Evolutionary conservation across 2,797 vertebrate genomes (phyloP).

Genomic region (Myotis findleyi): DNA sequence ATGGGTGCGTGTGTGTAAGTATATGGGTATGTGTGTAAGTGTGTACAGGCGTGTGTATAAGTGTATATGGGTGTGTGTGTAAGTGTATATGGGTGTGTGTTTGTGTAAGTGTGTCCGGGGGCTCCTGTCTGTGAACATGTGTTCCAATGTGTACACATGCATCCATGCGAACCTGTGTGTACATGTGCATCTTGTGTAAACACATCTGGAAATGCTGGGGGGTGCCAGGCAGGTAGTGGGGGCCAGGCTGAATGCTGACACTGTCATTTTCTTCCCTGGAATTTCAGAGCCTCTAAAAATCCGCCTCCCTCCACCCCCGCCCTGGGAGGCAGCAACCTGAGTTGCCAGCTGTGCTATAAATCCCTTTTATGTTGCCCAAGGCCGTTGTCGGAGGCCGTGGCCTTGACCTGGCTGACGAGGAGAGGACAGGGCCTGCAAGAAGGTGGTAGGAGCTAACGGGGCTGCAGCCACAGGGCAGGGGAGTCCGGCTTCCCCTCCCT

Average conservation of each 20-base stretch:
- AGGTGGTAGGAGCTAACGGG: not conserved
- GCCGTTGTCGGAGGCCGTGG: not conserved
- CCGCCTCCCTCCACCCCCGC: too few relatives aligned
- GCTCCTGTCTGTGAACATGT: not conserved
- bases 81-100: not conserved
- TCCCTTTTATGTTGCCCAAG: not conserved
- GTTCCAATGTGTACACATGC: not conserved
- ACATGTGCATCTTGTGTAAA: not conserved
- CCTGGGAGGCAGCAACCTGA: not conserved
- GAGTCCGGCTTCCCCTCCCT: not conserved
- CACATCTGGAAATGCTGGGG: not conserved
- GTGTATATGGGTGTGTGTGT: too few relatives aligned
- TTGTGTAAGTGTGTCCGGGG: not conserved
- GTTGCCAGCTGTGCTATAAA: not conserved
- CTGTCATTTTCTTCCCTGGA: conserved; percentile 11
- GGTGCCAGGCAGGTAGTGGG: not conserved
- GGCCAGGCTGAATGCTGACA: not conserved
- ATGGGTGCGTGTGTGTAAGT: too few relatives aligned
- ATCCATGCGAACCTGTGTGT: not conserved
- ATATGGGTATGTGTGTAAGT: too few relatives aligned
- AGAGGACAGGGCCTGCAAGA: not conserved
- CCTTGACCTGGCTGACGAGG: not conserved
- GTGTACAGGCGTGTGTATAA: too few relatives aligned
- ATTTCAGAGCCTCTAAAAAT: conserved; percentile 33
- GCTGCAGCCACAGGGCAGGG: not conserved